Percentiles rank a stretch among this genome's conserved stretches.
phyloP scores from a whole-genome alignment of 1,140 invertebrate species.

The Leptinotarsa lineolata region DNA sequence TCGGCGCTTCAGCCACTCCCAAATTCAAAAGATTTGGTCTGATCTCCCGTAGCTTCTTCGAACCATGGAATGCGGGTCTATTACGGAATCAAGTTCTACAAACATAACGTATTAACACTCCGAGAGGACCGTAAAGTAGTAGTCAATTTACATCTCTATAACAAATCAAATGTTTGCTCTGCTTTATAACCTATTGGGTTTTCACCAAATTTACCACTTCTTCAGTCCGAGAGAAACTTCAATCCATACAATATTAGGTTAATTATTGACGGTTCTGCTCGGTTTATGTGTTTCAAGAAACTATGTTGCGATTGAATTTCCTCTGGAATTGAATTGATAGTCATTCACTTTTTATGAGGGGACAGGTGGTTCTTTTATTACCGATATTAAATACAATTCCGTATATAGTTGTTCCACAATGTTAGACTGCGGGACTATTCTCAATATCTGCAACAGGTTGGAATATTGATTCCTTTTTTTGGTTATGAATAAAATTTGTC shows the following conservation, averaged over 20 bases:
- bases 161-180: conserved; percentile 46
- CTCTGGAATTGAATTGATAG: background rate
- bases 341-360: background rate
- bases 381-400: too few relatives aligned
- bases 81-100: conserved; percentile 53
- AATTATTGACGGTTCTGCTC: background rate
- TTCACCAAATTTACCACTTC: conserved; percentile 7
- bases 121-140: conserved; percentile 33
- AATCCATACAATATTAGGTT: background rate
- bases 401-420: too few relatives aligned
- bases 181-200: conserved; percentile 42
- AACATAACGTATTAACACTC: conserved; percentile 53
- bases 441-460: too few relatives aligned
- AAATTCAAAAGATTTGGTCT: conserved; percentile 22
- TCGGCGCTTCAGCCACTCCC: conserved; percentile 10
- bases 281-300: background rate
- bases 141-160: conserved; percentile 53
- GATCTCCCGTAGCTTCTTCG: conserved; percentile 30
- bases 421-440: too few relatives aligned
- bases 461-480: too few relatives aligned
- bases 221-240: background rate
- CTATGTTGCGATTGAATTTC: background rate
- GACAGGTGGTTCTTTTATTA: background rate
- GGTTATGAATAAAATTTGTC: too few relatives aligned
- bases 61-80: conserved; percentile 49